Base-by-base conservation (phyloP, 1,140 invertebrate species). In the Delia radicum region DNA sequence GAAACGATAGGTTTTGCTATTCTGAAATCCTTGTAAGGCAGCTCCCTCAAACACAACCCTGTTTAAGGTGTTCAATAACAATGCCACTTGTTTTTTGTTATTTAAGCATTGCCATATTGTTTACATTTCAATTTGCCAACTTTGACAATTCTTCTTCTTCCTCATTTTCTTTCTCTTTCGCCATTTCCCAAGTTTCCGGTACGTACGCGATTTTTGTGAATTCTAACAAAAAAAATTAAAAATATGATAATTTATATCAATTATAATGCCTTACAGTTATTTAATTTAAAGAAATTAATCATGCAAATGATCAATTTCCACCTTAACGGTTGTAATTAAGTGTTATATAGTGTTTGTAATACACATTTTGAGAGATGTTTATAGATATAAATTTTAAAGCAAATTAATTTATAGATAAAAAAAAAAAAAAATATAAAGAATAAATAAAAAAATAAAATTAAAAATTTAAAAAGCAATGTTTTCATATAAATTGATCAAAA, bases 101-200 rank as follows among this genome's bases (percentile, higher is more conserved):
- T n/a, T n/a, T n/a, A n/a, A 29, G 29, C 65, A 29, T n/a, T 69
- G 29, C 21, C 0, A 63, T 15, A 37, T 4, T 55, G 31, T 63
- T 33, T 37, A 18, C 46, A n/a, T n/a, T n/a, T n/a, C n/a, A n/a
- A n/a, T n/a, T n/a, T 65, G 15, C 29, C 62, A 61, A 73, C 24
- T 77, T 27, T 73, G 76, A 77, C 78, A 77, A 73, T 77, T 72
- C 77, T 78, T n/a, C n/a, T n/a, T n/a, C n/a, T n/a, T n/a, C n/a
- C 74, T 79, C 77, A 76, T 77, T 69, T 37, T 72, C 69, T 81
- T 81, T 74, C 79, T 85, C 82, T 85, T 85, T 85, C 82, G 81
- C 81, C 82, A 83, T 81, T 85, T 78, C 79, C 80, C 80, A 85
- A 79, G 81, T 84, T 83, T 85, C 83, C 83, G 83, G 83, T 85